These are phyloP conservation scores for Coleophora deauratella DNA, from an alignment of 2,888 invertebrate genomes.

Conservation along the genomic window DNA sequence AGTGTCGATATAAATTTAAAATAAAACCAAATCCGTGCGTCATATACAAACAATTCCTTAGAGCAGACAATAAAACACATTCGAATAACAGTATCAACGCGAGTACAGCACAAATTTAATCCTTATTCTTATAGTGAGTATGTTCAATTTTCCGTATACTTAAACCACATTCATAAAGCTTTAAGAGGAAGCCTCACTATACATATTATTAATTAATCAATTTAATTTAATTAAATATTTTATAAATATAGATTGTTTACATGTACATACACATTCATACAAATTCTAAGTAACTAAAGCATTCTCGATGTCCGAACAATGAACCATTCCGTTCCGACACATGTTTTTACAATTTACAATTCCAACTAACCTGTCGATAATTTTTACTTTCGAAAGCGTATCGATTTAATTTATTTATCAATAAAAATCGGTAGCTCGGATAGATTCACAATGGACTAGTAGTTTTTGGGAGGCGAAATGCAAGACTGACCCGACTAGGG, in stretches of 20 bases:
- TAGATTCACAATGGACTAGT: conserved; percentile 67
- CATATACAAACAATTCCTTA: conserved; percentile 16
- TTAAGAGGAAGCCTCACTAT: conserved; percentile 72
- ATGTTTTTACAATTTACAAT: conserved; percentile 31
- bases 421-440: conserved; percentile 31
- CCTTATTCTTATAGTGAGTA: conserved; percentile 58
- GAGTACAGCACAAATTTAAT: conserved; percentile 45
- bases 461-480: conserved; percentile 34
- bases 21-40: not conserved
- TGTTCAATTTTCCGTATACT: conserved; percentile 67
- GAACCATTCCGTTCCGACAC: conserved; percentile 24
- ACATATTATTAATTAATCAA: conserved; percentile 37
- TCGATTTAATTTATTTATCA: conserved; percentile 24
- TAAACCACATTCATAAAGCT: conserved; percentile 67
- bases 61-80: conserved; percentile 4
- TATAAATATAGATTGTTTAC: conserved; percentile 59
- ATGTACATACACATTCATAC: conserved; percentile 68
- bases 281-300: conserved; percentile 56
- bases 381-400: conserved; percentile 27
- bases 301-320: conserved; percentile 52
- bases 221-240: conserved; percentile 43
- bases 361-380: conserved; percentile 18
- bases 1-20: not conserved
- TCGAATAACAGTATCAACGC: conserved; percentile 24
- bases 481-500: conserved; percentile 8